These are phyloP conservation scores for Tor tambroides DNA, from an alignment of 2,113 vertebrate species.

Conservation along the genomic window DNA sequence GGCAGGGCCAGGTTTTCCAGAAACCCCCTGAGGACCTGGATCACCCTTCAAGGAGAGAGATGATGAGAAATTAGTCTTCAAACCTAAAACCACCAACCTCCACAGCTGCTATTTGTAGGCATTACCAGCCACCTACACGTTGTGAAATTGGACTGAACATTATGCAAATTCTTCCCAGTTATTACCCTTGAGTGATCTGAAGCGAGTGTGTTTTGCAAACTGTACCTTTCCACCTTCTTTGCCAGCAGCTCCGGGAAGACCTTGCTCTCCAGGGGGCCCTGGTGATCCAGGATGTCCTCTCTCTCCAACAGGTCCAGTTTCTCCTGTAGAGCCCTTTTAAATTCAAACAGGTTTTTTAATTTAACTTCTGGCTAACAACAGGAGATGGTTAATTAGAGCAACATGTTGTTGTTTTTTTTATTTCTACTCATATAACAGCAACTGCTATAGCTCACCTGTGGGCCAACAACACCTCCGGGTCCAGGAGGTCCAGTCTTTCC, in stretches of 20 bases:
- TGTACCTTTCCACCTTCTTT: slow-evolving; percentile 98
- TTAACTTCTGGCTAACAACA: not conserved
- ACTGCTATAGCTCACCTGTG: slow-evolving; percentile 80
- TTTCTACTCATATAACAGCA: not conserved
- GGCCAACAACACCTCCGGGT: slow-evolving; percentile 95
- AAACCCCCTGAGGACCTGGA: slow-evolving; percentile 86
- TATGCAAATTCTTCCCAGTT: not conserved
- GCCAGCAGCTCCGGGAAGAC: slow-evolving; percentile 93
- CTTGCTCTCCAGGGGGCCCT: slow-evolving; percentile 95
- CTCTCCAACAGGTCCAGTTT: slow-evolving; percentile 92
- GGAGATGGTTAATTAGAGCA: not conserved
- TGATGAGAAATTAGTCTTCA: not conserved
- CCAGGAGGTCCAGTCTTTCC: slow-evolving; percentile 98
- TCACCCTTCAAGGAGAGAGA: slow-evolving; percentile 83
- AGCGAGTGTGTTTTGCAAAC: not conserved
- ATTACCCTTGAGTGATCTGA: slow-evolving; percentile 4
- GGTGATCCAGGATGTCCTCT: slow-evolving; percentile 95
- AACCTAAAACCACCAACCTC: not conserved
- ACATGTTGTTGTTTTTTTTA: not conserved
- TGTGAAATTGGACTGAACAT: not conserved
- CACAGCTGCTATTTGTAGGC: not conserved
- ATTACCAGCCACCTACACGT: not conserved
- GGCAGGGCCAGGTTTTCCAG: slow-evolving; percentile 90
- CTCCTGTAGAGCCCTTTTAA: slow-evolving; percentile 91
- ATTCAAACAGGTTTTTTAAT: slow-evolving; percentile 18